Conservation (phyloP, 2,888 invertebrate species). For the Eulithis prunata region DNA sequence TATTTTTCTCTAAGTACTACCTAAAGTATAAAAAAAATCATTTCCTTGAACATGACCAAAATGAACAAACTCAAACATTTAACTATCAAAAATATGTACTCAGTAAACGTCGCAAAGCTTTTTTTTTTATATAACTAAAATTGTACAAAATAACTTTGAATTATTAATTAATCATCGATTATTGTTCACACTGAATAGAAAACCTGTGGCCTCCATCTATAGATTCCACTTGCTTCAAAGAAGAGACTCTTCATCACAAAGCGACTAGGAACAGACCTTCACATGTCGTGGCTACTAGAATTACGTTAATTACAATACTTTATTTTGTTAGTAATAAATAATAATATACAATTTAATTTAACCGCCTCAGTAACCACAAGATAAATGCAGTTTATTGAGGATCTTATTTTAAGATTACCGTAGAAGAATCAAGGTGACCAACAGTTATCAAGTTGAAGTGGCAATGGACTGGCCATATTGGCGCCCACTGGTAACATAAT, state of each 20-base stretch:
- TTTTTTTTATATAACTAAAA: too few species aligned
- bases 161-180: neutral
- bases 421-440: too few species aligned
- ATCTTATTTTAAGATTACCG: neutral
- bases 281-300: slow-evolving; percentile 22
- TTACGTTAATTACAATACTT: slow-evolving; percentile 15
- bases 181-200: neutral
- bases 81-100: too few species aligned
- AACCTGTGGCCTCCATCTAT: slow-evolving; percentile 1
- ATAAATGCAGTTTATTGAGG: neutral
- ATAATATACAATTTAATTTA: slow-evolving; percentile 11
- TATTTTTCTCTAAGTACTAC: too few species aligned
- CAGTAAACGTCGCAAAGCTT: too few species aligned
- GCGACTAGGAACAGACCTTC: slow-evolving; percentile 24
- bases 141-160: too few species aligned
- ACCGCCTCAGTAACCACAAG: neutral
- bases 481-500: too few species aligned
- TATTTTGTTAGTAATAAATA: neutral
- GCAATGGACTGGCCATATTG: too few species aligned
- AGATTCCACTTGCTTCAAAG: slow-evolving; percentile 12
- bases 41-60: too few species aligned
- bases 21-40: too few species aligned
- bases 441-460: too few species aligned
- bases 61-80: too few species aligned
- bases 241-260: slow-evolving; percentile 14